Evolutionary conservation across 2,797 vertebrate genomes (phyloP), one percentile per base, ranked within the genome.

Genomic region (Echeneis naucrates): DNA sequence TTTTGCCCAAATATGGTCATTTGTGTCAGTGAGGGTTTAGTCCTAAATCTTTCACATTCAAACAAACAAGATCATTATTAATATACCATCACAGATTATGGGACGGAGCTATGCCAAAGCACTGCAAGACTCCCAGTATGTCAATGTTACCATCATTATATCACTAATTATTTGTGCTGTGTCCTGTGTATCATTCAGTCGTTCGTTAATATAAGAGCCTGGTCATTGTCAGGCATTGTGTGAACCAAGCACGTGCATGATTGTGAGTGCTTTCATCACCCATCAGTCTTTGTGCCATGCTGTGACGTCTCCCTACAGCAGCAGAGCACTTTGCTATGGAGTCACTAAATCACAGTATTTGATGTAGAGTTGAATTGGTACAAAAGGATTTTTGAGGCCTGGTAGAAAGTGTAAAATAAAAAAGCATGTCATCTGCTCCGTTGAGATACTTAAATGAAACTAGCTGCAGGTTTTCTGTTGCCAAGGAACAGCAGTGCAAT

Each of bases 231-330:
- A 54, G 14, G 48, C 64, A 45, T 61, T 76, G 24, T 70, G 27
- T 74, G 30, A 62, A 27, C 24, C 7, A 27, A 76, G 14, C 48
- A 9, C 44, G 69, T 57, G 75, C 52, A 26, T 78, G 58, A 89
- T 93, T 93, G 91, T 92, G 50, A 83, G 19, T 21, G 56, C 42
- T 64, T 45, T 78, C 61, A 45, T 61, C 50, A 64, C 51, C 58
- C 75, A 70, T 76, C 85, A 63, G 83, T 68, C 84, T 63, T 77
- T 81, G 88, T 89, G 80, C 83, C 76, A 27, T 75, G 77, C 45
- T 71, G 90, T 76, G 92, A 88, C 60, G 48, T 93, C 92, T 59
- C 91, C 81, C 47, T 51, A 65, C 47, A 83, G 64, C 63, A 82
- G 54, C 69, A 35, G 60, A 75, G 47, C 30, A 61, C 58, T 53